A percentile compares a stretch with the other conserved stretches of the same genome.
These are phyloP conservation scores for Ascidia mentula DNA, from an alignment of 23 tunicate species.

Conservation along the genomic window DNA sequence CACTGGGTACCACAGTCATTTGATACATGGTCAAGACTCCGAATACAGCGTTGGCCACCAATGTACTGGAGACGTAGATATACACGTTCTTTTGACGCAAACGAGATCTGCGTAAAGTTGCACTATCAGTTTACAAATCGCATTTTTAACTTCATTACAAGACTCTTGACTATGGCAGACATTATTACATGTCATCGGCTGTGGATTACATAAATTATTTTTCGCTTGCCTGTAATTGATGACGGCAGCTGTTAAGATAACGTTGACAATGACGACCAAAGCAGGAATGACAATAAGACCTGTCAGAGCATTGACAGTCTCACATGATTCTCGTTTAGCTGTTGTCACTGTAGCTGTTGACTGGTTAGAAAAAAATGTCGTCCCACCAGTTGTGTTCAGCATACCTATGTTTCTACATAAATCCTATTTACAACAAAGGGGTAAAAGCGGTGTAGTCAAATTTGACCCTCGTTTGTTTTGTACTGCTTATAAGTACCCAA, in stretches of 20 bases:
- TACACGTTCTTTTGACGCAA: conserved; percentile 24
- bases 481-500: too few relatives aligned
- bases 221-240: conserved; percentile 14
- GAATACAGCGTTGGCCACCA: conserved; percentile 11
- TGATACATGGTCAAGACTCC: conserved; percentile 8
- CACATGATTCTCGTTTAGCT: too few relatives aligned
- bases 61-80: conserved; percentile 16
- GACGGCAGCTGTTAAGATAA: conserved; percentile 4
- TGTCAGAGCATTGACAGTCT: not conserved
- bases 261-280: conserved; percentile 6
- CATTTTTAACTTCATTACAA: not conserved
- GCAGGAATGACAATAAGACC: conserved; percentile 5
- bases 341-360: too few relatives aligned
- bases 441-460: too few relatives aligned
- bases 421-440: too few relatives aligned
- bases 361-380: too few relatives aligned
- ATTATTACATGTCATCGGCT: not conserved
- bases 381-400: too few relatives aligned
- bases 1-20: not conserved
- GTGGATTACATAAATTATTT: too few relatives aligned
- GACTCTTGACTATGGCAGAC: not conserved
- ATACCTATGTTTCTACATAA: too few relatives aligned
- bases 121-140: too few relatives aligned
- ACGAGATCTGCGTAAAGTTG: not conserved
- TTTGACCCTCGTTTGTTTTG: too few relatives aligned